These are phyloP conservation scores for Drosophila pseudoobscura DNA, from an alignment of 1,140 invertebrate species.

Conservation along the genomic window DNA sequence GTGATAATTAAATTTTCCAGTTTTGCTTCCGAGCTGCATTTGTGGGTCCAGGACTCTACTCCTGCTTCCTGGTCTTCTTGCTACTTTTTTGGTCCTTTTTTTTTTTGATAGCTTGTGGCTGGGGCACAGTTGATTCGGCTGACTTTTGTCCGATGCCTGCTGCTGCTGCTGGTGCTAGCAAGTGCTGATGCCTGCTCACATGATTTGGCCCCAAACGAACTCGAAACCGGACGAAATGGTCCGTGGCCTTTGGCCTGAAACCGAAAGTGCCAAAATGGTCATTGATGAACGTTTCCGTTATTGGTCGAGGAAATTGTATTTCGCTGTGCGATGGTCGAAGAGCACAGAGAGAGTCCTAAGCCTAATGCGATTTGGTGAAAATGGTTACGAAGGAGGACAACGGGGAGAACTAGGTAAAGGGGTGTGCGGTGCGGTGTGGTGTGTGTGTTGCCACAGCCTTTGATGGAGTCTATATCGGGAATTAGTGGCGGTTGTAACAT, in stretches of 20 bases:
- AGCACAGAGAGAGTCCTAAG: not conserved
- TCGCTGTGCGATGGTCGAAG: conserved; percentile 14
- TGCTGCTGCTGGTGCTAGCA: not conserved
- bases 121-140: conserved; percentile 41
- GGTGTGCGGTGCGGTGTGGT: conserved; percentile 19
- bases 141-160: conserved; percentile 40
- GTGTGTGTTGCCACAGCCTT: not conserved
- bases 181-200: conserved; percentile 22
- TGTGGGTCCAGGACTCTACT: conserved; percentile 8
- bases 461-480: too few species aligned
- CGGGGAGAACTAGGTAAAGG: conserved; percentile 5
- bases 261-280: conserved; percentile 70
- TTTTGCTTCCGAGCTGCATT: conserved; percentile 62
- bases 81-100: not conserved
- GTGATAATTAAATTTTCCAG: conserved; percentile 74
- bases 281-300: conserved; percentile 71
- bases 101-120: conserved; percentile 41
- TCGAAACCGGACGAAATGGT: conserved; percentile 22
- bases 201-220: conserved; percentile 46
- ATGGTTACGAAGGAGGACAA: conserved; percentile 10
- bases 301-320: conserved; percentile 65
- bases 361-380: conserved; percentile 48
- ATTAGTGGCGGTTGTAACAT: too few species aligned
- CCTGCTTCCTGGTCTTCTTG: conserved; percentile 4
- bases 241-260: conserved; percentile 52